Percentiles rank a stretch among this genome's conserved stretches.
These are phyloP conservation scores for Megalonaias nervosa DNA, from an alignment of 1,140 invertebrate species.

Conservation along the genomic window DNA sequence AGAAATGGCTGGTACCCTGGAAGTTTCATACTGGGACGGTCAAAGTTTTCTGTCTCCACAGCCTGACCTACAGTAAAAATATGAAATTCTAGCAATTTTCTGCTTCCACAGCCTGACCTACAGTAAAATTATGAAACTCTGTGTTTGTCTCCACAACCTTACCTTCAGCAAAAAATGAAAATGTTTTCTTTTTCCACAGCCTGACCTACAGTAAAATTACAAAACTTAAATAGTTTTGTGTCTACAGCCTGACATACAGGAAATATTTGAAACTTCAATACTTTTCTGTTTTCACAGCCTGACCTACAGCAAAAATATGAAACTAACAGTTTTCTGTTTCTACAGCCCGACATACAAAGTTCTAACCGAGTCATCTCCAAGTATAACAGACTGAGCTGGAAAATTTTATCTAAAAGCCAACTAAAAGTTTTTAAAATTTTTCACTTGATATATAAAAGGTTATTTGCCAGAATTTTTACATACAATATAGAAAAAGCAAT, in stretches of 20 bases:
- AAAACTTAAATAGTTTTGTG: neutral
- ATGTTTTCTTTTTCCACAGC: neutral
- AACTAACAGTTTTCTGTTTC: neutral
- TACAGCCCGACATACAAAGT: neutral
- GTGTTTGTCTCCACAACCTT: neutral
- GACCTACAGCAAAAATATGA: neutral
- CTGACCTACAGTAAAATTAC: neutral
- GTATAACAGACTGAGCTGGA: no score
- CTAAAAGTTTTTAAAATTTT: no score
- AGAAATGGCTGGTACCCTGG: constrained; percentile 55
- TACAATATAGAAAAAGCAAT: no score
- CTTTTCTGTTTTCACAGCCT: neutral
- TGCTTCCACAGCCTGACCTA: neutral
- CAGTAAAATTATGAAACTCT: neutral
- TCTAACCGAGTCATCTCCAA: no score
- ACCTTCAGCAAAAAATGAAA: no score
- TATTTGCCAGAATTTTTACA: no score
- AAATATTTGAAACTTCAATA: no score
- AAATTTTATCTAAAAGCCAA: no score
- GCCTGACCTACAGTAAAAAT: constrained; percentile 35
- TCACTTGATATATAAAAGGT: no score
- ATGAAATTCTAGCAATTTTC: neutral
- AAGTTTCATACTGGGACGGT: constrained; percentile 50
- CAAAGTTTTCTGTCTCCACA: constrained; percentile 56
- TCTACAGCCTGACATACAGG: neutral